phyloP scores from a whole-genome alignment of 2,888 invertebrate genomes.

The Drosophila multiciliata region DNA sequence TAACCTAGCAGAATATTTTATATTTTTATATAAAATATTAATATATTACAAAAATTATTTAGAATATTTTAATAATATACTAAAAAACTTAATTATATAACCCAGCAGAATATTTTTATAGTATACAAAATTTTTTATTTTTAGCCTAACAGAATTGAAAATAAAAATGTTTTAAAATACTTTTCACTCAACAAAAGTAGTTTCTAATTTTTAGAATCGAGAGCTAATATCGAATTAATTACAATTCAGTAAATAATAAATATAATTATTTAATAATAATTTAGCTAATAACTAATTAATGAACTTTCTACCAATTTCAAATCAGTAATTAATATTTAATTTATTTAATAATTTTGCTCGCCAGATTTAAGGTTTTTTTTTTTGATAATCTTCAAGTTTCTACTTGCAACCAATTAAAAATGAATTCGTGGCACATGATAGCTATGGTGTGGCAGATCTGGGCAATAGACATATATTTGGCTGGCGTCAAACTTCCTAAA shows the following conservation, averaged over 20 bases:
- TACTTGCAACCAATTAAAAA: constrained; percentile 4
- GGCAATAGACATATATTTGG: background rate
- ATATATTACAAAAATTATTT: too few relatives aligned
- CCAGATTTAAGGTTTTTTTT: background rate
- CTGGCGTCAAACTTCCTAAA: constrained; percentile 72
- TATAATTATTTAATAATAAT: too few relatives aligned
- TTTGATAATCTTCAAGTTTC: background rate
- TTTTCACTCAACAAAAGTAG: too few relatives aligned
- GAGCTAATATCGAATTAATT: background rate
- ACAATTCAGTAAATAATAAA: background rate
- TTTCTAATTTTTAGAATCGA: too few relatives aligned
- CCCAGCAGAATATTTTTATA: background rate
- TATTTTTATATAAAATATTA: too few relatives aligned
- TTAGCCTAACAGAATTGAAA: background rate
- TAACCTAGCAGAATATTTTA: too few relatives aligned
- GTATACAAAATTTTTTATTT: background rate
- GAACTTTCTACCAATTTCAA: background rate
- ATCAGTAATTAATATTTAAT: too few relatives aligned
- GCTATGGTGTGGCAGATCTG: background rate
- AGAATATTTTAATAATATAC: too few relatives aligned
- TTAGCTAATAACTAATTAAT: background rate
- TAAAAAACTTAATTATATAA: too few relatives aligned
- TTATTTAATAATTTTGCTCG: background rate
- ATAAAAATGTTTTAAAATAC: too few relatives aligned
- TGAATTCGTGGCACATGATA: background rate